These are phyloP conservation scores for Anabas testudineus DNA, from an alignment of 2,797 vertebrate species.

Conservation along the genomic window DNA sequence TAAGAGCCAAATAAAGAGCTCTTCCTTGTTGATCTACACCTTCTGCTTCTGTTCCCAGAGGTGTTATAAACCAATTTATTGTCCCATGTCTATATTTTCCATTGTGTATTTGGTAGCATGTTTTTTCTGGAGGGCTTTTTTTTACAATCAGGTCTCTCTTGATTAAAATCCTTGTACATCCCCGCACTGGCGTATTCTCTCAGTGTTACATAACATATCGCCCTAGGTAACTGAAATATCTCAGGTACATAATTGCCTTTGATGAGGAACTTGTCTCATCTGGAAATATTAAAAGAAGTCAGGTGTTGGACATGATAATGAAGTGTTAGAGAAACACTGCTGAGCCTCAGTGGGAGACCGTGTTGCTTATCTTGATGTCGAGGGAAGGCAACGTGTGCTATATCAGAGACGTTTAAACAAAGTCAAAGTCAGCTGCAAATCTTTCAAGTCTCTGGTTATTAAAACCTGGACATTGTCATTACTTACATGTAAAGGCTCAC, in stretches of 20 bases:
- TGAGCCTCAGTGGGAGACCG: constrained; percentile 41
- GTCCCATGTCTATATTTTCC: constrained; percentile 34
- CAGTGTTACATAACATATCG: constrained; percentile 33
- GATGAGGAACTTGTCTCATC: constrained; percentile 50
- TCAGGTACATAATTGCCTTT: constrained; percentile 54
- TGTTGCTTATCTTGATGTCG: constrained; percentile 57
- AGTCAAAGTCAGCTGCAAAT: constrained; percentile 20
- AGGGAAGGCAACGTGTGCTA: constrained; percentile 18
- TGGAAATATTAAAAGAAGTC: constrained; percentile 52
- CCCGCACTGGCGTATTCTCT: constrained; percentile 11
- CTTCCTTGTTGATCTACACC: constrained; percentile 60
- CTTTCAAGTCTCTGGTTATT: constrained; percentile 17
- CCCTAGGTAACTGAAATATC: constrained; percentile 33
- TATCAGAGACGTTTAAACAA: constrained; percentile 14
- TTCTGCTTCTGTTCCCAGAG: constrained; percentile 53
- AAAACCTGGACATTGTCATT: constrained; percentile 12
- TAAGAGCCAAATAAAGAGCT: constrained; percentile 60
- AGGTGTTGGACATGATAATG: constrained; percentile 68
- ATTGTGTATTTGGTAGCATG: constrained; percentile 37
- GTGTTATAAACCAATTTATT: constrained; percentile 54
- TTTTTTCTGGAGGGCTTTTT: constrained; percentile 10
- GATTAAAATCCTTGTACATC: constrained; percentile 48
- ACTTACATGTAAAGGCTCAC: no score
- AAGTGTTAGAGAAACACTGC: constrained; percentile 51
- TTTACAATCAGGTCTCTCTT: constrained; percentile 4